phyloP scores from a whole-genome alignment of 2,888 invertebrate species.

The Mellilla xanthometata region DNA sequence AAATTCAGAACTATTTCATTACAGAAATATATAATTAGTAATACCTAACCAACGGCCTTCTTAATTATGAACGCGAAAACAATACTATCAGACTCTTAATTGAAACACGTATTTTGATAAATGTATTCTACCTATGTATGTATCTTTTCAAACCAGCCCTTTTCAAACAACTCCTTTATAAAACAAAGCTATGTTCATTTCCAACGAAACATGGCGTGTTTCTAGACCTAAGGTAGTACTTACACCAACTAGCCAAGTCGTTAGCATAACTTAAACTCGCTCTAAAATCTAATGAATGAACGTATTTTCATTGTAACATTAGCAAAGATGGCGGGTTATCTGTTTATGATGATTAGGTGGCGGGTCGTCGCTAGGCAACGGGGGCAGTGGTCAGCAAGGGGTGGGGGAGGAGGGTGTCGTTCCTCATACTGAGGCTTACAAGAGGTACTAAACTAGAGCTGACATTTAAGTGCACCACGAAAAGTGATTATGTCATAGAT shows the following conservation, averaged over 20 bases:
- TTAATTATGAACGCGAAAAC: too few species aligned
- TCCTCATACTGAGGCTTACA: slow-evolving; percentile 61
- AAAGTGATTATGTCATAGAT: too few species aligned
- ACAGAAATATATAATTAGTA: too few species aligned
- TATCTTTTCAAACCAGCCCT: too few species aligned
- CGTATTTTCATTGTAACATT: slow-evolving; percentile 40
- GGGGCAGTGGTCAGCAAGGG: slow-evolving; percentile 71
- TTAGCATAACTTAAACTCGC: slow-evolving; percentile 13
- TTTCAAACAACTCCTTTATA: too few species aligned
- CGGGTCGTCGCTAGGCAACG: slow-evolving; percentile 74
- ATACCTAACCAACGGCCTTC: too few species aligned
- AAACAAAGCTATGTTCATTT: not conserved
- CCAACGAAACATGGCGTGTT: slow-evolving; percentile 6
- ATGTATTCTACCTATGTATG: too few species aligned
- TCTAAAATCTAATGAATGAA: slow-evolving; percentile 29
- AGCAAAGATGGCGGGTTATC: slow-evolving; percentile 70
- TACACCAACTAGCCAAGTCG: slow-evolving; percentile 2
- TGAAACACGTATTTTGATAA: too few species aligned
- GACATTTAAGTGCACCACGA: too few species aligned
- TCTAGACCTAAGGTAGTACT: slow-evolving; percentile 5
- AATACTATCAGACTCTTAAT: too few species aligned
- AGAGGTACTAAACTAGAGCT: slow-evolving; percentile 23
- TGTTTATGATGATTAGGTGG: slow-evolving; percentile 80
- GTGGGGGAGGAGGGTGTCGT: slow-evolving; percentile 54
- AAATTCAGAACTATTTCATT: too few species aligned